phyloP scores from a whole-genome alignment of 2,888 invertebrate genomes.

The Tetrapedia diversipes region DNA sequence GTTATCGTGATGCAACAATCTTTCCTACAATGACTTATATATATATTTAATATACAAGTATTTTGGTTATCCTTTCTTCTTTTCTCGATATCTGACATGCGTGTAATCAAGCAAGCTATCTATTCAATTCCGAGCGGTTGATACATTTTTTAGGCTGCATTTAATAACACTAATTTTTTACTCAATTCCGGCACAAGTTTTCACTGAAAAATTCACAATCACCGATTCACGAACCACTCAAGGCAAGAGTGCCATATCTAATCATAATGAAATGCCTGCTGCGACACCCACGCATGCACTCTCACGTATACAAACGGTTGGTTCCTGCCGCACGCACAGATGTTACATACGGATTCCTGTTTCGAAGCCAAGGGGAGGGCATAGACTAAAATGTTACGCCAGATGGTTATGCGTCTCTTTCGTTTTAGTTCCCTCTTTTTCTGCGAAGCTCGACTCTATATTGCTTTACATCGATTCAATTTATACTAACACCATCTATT shows the following conservation, averaged over 20 bases:
- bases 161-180: conserved; percentile 18
- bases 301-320: conserved; percentile 52
- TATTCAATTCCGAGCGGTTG: conserved; percentile 32
- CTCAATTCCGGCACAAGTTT: conserved; percentile 38
- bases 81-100: conserved; percentile 30
- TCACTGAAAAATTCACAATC: conserved; percentile 47
- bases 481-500: too few species aligned
- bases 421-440: conserved; percentile 7
- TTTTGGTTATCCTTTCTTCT: conserved; percentile 53
- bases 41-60: conserved; percentile 53
- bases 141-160: conserved; percentile 23
- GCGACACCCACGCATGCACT: conserved; percentile 65
- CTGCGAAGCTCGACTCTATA: not conserved
- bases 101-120: conserved; percentile 35
- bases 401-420: conserved; percentile 20
- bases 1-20: conserved; percentile 28
- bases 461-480: not conserved
- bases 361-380: conserved; percentile 49
- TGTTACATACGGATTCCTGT: conserved; percentile 57
- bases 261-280: conserved; percentile 66
- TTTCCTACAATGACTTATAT: conserved; percentile 22
- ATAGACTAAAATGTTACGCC: conserved; percentile 13
- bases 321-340: conserved; percentile 61
- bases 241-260: conserved; percentile 51
- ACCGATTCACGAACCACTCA: conserved; percentile 44